Evolutionary conservation across 2,113 vertebrate species (phyloP), one percentile per base, ranked within the genome.

Genomic region (Labeo rohita): DNA sequence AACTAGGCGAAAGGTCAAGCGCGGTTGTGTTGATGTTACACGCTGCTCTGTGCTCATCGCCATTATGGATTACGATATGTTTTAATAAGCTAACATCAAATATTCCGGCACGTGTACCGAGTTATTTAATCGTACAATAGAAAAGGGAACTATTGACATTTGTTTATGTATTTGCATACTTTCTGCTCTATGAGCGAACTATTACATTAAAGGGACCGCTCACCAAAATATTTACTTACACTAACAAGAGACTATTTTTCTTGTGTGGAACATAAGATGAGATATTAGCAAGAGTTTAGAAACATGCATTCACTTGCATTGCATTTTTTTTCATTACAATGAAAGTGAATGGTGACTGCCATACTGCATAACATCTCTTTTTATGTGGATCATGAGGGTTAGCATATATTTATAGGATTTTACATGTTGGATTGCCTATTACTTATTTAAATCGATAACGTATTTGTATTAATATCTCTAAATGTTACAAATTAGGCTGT

Each of bases 1-100:
- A 95, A 95, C 92, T 95, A 75, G 95, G 95, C 92, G 93, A 95
- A 95, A 95, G 95, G 94, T 95, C 93, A 91, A 36, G 92, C 81
- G 68, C 83, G 4, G n/a, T 89, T 72, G 3, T 52, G 81, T 70
- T 70, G 66, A 81, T 47, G n/a, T 7, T 80, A 43, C 11, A n/a
- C 2, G 21, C 36, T 61, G 6, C 28, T 28, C 1, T 28, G 28
- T 28, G 28, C 56, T 65, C 6, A 3, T 10, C 79, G n/a, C n/a
- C 43, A 49, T 65, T 65, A 65, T 9, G 21, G 10, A 10, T 23
- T 11, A 47, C 74, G 10, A 43, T 12, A 4, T 11, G 39, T 47
- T 75, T 28, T 75, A 50, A 73, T 73, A 50, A 50, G 12, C n/a
- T 75, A 12, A 1, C 0, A 75, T 75, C 15, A 28, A 23, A 75